Evolutionary conservation across 2,113 vertebrate species (phyloP), one percentile per base, ranked within the genome.

Genomic region (Calonectris borealis): DNA sequence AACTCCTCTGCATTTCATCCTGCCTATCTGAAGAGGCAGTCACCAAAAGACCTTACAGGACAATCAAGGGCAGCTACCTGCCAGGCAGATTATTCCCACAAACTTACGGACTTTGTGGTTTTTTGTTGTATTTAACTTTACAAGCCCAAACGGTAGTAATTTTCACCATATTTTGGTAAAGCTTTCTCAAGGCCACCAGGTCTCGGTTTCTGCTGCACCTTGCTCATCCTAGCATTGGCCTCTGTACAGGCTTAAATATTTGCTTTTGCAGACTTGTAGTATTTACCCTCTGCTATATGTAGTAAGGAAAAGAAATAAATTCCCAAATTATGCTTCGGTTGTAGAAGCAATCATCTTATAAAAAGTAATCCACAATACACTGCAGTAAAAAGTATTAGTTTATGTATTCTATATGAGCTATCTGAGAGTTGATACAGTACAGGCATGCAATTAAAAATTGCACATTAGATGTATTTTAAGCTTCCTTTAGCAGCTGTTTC

Each of bases 401-500:
- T 88, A 27, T 81, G 10, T 78, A 85, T 88, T 68, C 76, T 84
- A 13, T 88, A 62, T 65, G 83, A 86, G 78, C 87, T 83, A 32
- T 86, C 44, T 88, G 90, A 88, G 81, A 71, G 22, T 36, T 93
- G 91, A 38, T 81, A 81, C 52, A 76, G 32, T 87, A 76, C 79
- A 91, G 64, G 32, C 78, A 55, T 76, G 51, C 81, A 94, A 91
- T 95, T 89, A 93, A 85, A 96, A 90, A 95, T 31, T 90, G 62
- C 81, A 79, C 80, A 89, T 88, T 27, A 66, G 71, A 89, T 76
- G 24, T 65, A 81, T 84, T 88, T 95, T 84, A 79, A 90, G 60
- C 52, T 91, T 72, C 91, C 91, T 85, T 94, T 76, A 89, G 84
- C 91, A 95, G 93, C 93, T 95, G 84, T 87, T 97, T 93, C 49